A percentile compares a stretch with the other conserved stretches of the same genome.
phyloP scores from a whole-genome alignment of 37 sponge, comb jelly and placozoan species.

The Amphimedon queenslandica region DNA sequence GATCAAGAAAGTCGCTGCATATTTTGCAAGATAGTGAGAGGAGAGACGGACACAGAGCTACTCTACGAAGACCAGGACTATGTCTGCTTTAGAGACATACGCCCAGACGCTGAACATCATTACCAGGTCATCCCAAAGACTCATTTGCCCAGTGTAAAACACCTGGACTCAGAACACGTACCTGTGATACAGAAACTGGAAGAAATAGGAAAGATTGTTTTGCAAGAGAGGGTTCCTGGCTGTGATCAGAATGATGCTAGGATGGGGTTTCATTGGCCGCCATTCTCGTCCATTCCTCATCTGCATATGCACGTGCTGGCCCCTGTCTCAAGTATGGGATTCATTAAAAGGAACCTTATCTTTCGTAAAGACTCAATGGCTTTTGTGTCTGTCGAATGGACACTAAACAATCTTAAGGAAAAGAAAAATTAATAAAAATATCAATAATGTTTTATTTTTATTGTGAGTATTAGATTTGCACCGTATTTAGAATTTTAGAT shows the following conservation, averaged over 20 bases:
- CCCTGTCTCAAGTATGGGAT: conserved; percentile 61
- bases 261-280: conserved; percentile 92
- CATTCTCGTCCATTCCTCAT: conserved; percentile 66
- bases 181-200: conserved; percentile 63
- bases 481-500: not conserved
- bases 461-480: not conserved
- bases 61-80: conserved; percentile 69
- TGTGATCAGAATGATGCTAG: conserved; percentile 35
- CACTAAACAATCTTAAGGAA: conserved; percentile 34
- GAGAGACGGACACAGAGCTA: conserved; percentile 28
- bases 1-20: too few relatives aligned
- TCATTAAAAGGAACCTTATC: conserved; percentile 35
- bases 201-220: conserved; percentile 48
- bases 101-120: conserved; percentile 68
- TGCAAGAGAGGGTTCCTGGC: conserved; percentile 35
- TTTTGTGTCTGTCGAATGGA: conserved; percentile 55
- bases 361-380: conserved; percentile 59
- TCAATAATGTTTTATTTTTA: not conserved
- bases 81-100: conserved; percentile 71
- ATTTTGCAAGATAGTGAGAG: conserved; percentile 54
- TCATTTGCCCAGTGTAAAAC: conserved; percentile 34
- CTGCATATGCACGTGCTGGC: conserved; percentile 78
- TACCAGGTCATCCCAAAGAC: conserved; percentile 70
- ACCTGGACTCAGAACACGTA: conserved; percentile 17
- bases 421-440: conserved; percentile 4